These are phyloP conservation scores for Sciurus carolinensis DNA, from an alignment of 2,797 vertebrate genomes.

Conservation along the genomic window DNA sequence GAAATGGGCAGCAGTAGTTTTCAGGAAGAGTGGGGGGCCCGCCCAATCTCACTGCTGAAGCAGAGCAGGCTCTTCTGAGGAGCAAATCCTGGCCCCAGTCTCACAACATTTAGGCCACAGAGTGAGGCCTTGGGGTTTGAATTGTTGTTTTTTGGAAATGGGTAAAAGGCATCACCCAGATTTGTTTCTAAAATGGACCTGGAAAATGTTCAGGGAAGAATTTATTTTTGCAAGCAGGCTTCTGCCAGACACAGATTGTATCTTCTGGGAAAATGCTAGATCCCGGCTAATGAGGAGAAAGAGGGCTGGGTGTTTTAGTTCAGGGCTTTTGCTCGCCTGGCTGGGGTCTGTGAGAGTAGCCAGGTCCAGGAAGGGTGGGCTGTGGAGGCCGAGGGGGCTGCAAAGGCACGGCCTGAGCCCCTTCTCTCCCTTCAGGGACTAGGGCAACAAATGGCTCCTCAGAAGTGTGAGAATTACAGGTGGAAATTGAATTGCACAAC, in stretches of 20 bases:
- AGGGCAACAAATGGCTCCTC: not conserved
- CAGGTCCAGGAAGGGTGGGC: not conserved
- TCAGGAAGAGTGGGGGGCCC: rapidly evolving
- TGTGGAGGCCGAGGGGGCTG: not conserved
- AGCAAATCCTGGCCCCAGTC: not conserved
- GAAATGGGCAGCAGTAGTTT: not conserved
- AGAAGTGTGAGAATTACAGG: not conserved
- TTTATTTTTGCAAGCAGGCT: slow-evolving; percentile 85
- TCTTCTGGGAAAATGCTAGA: slow-evolving; percentile 86
- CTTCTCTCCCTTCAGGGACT: not conserved
- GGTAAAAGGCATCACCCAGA: slow-evolving; percentile 63
- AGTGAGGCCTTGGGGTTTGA: slow-evolving; percentile 50
- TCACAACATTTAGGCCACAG: slow-evolving; percentile 46
- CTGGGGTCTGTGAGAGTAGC: not conserved
- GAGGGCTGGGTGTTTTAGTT: slow-evolving; percentile 63
- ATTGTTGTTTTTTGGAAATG: slow-evolving; percentile 72
- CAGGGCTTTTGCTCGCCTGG: slow-evolving; percentile 34
- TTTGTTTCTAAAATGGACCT: slow-evolving; percentile 81
- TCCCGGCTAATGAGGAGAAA: slow-evolving; percentile 71
- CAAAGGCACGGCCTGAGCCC: not conserved
- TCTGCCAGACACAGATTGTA: slow-evolving; percentile 84
- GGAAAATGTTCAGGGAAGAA: slow-evolving; percentile 78
- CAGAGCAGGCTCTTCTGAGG: not conserved
- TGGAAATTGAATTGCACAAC: rapidly evolving
- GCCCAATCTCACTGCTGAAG: not conserved